These are phyloP conservation scores for Hipposideros armiger DNA, from an alignment of 2,113 vertebrate genomes.

Conservation along the genomic window DNA sequence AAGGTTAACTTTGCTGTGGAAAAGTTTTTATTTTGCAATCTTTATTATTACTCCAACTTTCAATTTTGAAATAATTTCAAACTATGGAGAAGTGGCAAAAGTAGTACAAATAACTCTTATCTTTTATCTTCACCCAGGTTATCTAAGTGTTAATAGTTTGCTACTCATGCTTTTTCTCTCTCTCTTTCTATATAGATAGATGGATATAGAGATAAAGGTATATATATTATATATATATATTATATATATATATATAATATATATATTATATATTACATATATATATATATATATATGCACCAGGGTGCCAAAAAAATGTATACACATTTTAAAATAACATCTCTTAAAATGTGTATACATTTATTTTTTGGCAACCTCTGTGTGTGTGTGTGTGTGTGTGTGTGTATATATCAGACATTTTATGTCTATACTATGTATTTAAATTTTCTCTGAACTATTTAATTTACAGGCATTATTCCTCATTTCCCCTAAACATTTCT, in stretches of 20 bases:
- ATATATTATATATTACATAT: too few species aligned
- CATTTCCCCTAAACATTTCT: constrained; percentile 29
- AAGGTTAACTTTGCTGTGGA: constrained; percentile 12
- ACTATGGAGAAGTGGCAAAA: not conserved
- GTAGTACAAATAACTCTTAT: constrained; percentile 11
- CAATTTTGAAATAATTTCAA: constrained; percentile 29
- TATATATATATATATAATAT: too few species aligned
- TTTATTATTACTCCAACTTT: not conserved
- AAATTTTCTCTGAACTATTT: not conserved
- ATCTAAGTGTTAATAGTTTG: not conserved
- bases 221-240: not conserved
- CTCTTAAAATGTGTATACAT: too few species aligned
- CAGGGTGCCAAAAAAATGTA: too few species aligned
- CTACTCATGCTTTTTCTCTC: not conserved
- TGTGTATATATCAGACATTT: not conserved
- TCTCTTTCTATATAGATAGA: not conserved
- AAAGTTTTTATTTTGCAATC: constrained; percentile 2
- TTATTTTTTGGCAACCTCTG: too few species aligned
- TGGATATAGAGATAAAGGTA: not conserved
- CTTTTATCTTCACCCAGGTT: not conserved
- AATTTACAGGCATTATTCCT: constrained; percentile 6
- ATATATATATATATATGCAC: too few species aligned
- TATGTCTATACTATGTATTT: not conserved
- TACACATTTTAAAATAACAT: too few species aligned
- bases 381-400: too few species aligned